These are phyloP conservation scores for Lasiommata megera DNA, from an alignment of 2,888 invertebrate species.

Conservation along the genomic window DNA sequence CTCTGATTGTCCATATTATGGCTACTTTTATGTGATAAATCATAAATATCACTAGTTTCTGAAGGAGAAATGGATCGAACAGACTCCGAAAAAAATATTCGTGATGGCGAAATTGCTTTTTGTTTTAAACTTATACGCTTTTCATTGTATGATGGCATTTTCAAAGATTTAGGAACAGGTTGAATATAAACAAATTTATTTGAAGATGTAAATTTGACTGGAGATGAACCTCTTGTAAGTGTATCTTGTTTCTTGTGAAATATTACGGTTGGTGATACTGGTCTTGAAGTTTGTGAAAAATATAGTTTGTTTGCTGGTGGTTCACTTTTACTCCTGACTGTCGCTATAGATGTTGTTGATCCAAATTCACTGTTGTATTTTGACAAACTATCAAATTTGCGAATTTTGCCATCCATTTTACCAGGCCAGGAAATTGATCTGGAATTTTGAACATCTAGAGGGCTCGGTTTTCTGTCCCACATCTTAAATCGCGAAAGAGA, in stretches of 20 bases:
- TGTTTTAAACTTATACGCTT: constrained; percentile 39
- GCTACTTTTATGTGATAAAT: constrained; percentile 32
- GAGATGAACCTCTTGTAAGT: constrained; percentile 38
- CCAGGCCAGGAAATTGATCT: constrained; percentile 83
- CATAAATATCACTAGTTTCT: constrained; percentile 13
- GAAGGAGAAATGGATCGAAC: constrained; percentile 61
- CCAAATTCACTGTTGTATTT: constrained; percentile 67
- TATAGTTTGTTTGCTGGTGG: constrained; percentile 79
- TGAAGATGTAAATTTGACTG: constrained; percentile 49
- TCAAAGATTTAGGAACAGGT: constrained; percentile 65
- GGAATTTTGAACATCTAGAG: constrained; percentile 77
- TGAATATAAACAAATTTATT: constrained; percentile 57
- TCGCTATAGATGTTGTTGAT: constrained; percentile 70
- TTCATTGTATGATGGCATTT: constrained; percentile 37
- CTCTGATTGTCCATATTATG: constrained; percentile 45
- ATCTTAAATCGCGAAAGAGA: constrained; percentile 86
- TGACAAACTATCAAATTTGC: constrained; percentile 73
- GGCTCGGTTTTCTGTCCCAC: constrained; percentile 81
- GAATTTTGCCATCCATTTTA: constrained; percentile 73
- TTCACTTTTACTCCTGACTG: constrained; percentile 83
- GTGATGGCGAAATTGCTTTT: constrained; percentile 52
- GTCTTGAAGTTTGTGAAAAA: constrained; percentile 75
- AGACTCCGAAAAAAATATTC: constrained; percentile 63
- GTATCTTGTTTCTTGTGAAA: constrained; percentile 56
- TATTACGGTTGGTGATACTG: constrained; percentile 64